Base-by-base conservation (phyloP, 1,140 invertebrate species). In the Cryptotermes secundus region DNA sequence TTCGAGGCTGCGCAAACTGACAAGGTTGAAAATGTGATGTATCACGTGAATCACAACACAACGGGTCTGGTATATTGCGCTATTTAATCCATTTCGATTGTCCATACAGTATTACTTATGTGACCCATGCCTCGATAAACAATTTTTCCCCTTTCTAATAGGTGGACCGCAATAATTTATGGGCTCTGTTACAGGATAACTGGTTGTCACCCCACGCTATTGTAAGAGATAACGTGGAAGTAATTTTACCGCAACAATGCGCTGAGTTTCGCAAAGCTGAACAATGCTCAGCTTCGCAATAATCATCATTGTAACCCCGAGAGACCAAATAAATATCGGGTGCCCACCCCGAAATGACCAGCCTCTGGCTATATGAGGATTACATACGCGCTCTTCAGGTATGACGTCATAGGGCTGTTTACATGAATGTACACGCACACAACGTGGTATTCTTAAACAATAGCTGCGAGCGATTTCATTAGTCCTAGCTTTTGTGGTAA, bases 381-480 rank as follows among this genome's bases (percentile, higher is more conserved):
- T 72, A 72, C 31, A n/a, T 59, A 59, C 22, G 10, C 59, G 26
- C 59, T 72, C 26, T 72, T 14, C 59, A 72, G 59, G 59, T 72
- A 72, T 72, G 59, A 72, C n/a, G 59, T 72, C 59, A 72, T 14
- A 31, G 22, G 53, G 26, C 53, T 16, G 53, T 59, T 59, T 19
- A 59, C 53, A 72, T 26, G 31, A 72, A 72, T n/a, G n/a, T 72
- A 31, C n/a, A 31, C 59, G 59, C 26, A 31, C 38, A 42, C 59
- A 31, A 31, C 59, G 31, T n/a, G 14, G 59, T 26, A 72, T 72
- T 72, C 59, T 72, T 72, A 72, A 72, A 72, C 59, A 72, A 72
- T 72, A 72, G 59, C 59, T 72, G 59, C n/a, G 59, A 72, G 59
- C n/a, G 59, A 72, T 72, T 31, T 14, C 59, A 72, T 72, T 72